Percentiles rank a stretch among this genome's conserved stretches.
These are phyloP conservation scores for Rattus rattus DNA, from an alignment of 2,113 vertebrate species.

Conservation along the genomic window DNA sequence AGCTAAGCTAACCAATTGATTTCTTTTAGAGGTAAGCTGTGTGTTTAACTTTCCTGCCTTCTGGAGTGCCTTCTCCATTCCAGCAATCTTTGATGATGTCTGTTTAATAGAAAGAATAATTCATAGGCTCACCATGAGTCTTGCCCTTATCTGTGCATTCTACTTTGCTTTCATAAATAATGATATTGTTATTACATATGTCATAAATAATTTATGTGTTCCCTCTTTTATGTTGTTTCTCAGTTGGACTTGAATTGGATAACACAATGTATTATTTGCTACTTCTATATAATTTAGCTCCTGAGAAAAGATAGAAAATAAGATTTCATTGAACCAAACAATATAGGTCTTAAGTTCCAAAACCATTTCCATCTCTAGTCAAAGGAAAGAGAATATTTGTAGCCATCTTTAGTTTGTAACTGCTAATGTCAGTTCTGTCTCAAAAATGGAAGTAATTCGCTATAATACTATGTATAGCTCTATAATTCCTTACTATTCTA, in stretches of 20 bases:
- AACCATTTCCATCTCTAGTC: background rate
- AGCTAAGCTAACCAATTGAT: background rate
- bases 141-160: background rate
- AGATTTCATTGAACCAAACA: background rate
- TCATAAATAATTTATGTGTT: background rate
- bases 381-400: background rate
- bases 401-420: background rate
- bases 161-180: background rate
- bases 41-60: background rate
- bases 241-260: background rate
- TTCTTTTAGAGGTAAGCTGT: background rate
- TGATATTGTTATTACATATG: background rate
- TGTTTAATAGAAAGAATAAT: background rate
- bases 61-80: background rate
- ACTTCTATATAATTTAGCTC: background rate
- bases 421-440: too few species aligned
- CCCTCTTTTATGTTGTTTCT: background rate
- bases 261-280: background rate
- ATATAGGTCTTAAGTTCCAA: background rate
- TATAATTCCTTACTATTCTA: background rate
- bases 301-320: background rate
- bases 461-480: background rate
- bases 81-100: background rate
- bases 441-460: too few species aligned
- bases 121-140: background rate